Evolutionary conservation across 2,888 invertebrate genomes (phyloP).

Genomic region (Seira ritae): DNA sequence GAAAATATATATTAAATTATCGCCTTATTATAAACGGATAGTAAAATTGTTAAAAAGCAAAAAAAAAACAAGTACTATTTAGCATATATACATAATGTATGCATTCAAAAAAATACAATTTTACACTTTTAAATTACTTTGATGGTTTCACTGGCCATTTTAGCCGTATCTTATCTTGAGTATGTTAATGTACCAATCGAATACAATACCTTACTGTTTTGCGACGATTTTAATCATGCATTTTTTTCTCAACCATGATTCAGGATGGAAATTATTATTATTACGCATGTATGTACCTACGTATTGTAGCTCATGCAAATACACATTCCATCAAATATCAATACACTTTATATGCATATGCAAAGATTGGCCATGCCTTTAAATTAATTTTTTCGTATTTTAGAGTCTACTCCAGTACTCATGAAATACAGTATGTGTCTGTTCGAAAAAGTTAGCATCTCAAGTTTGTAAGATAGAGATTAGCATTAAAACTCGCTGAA

Average conservation of each 20-base stretch:
- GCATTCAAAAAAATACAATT: neutral
- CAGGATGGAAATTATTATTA: too few relatives aligned
- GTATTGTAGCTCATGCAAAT: neutral
- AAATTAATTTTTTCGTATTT: too few relatives aligned
- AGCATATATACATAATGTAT: neutral
- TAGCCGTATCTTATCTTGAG: too few relatives aligned
- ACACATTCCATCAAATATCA: neutral
- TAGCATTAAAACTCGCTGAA: too few relatives aligned
- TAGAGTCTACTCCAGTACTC: neutral
- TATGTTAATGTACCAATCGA: too few relatives aligned
- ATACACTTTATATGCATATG: neutral
- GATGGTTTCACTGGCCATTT: neutral
- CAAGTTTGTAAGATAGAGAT: neutral
- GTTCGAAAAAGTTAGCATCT: neutral
- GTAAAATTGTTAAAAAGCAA: constrained; percentile 20
- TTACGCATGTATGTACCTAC: too few relatives aligned
- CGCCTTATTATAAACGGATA: too few relatives aligned
- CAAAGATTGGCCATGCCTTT: too few relatives aligned
- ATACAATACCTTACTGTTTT: too few relatives aligned
- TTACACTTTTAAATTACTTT: neutral
- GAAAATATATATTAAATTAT: neutral
- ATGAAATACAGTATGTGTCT: too few relatives aligned
- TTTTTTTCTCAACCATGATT: too few relatives aligned
- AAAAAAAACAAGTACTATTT: neutral
- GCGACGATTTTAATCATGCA: too few relatives aligned